Evolutionary conservation across 2,797 vertebrate genomes (phyloP), one percentile per base, ranked within the genome.

Genomic region (Molothrus ater): DNA sequence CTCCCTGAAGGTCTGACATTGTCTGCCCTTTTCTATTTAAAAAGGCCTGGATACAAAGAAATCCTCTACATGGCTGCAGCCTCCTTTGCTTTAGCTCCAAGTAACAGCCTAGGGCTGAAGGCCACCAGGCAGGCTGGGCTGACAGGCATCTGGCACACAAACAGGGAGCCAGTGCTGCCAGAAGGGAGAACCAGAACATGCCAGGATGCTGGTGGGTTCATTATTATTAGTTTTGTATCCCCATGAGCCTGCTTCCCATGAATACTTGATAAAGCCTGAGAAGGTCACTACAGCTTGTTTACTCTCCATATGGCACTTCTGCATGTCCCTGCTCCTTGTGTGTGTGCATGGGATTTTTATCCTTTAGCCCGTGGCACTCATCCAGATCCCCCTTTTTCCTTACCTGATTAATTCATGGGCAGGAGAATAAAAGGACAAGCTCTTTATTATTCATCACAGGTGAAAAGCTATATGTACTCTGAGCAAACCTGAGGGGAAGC

Each of bases 251-350:
- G 16, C 32, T 91, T 89, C 29, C 85, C 32, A 26, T 92, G 76
- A 95, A 92, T 91, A 80, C 66, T 73, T 92, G 73, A 95, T 80
- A 70, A 75, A 84, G 66, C 47, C 76, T 0, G 0, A 88, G 90
- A 93, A 95, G 93, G 93, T 96, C 75, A 79, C 91, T 80, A 56
- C 76, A 75, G 73, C 82, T 91, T 94, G 65, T 95, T 95, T 95
- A 71, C 24, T 76, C 54, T 95, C 88, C 80, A 65, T 90, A 82
- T 86, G 95, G 90, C 74, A 82, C 74, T 94, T 94, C 86, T 88
- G 83, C 71, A 53, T 59, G 78, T 57, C 45, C 82, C 74, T 40
- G 28, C 64, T 91, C 56, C 26, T 28, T 90, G n/a, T 71, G 15
- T 43, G 2, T 40, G n/a, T 54, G 28, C 11, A 2, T 56, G 40